Evolutionary conservation across 2,797 vertebrate genomes (phyloP).

Genomic region (Darevskia nairensis): DNA sequence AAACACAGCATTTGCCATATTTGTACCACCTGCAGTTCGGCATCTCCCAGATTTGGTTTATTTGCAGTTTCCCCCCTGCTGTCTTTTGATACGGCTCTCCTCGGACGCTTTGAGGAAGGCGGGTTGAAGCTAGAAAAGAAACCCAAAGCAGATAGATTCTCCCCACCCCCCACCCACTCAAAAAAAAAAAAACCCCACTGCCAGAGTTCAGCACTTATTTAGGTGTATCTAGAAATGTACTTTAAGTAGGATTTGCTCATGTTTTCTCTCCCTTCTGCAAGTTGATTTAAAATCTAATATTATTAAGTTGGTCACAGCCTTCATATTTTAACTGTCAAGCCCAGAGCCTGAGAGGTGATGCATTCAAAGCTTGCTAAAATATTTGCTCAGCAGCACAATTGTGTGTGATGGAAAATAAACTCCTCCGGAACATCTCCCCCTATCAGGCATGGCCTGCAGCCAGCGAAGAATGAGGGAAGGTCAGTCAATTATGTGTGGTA

Average conservation of each 20-base stretch:
- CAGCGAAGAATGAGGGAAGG: constrained; percentile 88
- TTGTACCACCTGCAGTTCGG: constrained; percentile 43
- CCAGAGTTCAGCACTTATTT: constrained; percentile 58
- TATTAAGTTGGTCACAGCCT: constrained; percentile 81
- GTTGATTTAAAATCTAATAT: constrained; percentile 80
- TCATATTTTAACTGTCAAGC: constrained; percentile 85
- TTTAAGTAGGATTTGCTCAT: constrained; percentile 74
- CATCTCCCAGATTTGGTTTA: not conserved
- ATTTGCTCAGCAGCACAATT: constrained; percentile 92
- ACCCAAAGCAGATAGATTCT: constrained; percentile 53
- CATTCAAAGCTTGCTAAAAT: constrained; percentile 95
- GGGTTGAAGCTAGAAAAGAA: constrained; percentile 47
- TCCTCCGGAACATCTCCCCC: constrained; percentile 83
- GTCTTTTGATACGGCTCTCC: constrained; percentile 50
- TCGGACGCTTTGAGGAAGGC: constrained; percentile 30
- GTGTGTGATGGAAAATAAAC: constrained; percentile 87
- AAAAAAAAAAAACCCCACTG: constrained; percentile 28
- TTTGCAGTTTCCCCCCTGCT: not conserved
- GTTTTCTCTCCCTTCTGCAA: constrained; percentile 62
- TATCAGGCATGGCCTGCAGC: constrained; percentile 85
- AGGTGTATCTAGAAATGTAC: constrained; percentile 60
- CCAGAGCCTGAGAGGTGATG: constrained; percentile 82
- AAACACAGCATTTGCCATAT: constrained; percentile 37
- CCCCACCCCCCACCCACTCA: not conserved
- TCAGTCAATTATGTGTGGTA: constrained; percentile 96